Base-by-base conservation (phyloP, 2,888 invertebrate genomes). In the Euzetes globulus region DNA sequence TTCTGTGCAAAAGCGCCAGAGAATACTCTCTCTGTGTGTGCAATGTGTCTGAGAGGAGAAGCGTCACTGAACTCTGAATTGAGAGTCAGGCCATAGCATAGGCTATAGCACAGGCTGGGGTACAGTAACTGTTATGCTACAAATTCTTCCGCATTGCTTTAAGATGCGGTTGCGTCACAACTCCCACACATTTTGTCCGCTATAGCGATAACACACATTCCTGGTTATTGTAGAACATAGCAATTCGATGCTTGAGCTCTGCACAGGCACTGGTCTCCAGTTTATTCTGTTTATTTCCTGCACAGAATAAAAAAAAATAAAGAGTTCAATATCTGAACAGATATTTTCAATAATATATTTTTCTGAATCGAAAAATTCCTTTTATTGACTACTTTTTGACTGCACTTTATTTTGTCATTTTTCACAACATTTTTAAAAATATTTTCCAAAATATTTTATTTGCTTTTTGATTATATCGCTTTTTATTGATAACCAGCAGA, bases 11-110 rank as follows among this genome's bases (percentile, higher is more conserved):
- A 55, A 25, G 25, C 22, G 11, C 19, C 9, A 9, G 5, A 55
- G 55, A 5, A 2, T 17, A 19, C 9, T 55, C 19, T 55, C 13
- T 2, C 13, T 55, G 15, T 58, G 58, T 25, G 25, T 58, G 15
- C 4, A 22, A 25, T 55, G 55, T 27, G 58, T 25, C 58, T 58
- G 65, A 17, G 11, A 29, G 27, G 58, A 25, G 58, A 58, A 65
- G 41, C 65, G 65, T 65, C 65, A 65, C 65, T 65, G 65, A 65
- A 65, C 65, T 65, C 65, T 65, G 65, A 65, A 65, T 65, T 41
- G 65, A 65, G 41, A 65, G 19, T 41, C 41, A 19, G 41, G 22
- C 11, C n/a, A 37, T 33, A 37, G 29, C 33, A 37, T 2, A 9
- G 65, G n/a, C 11, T 13, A 41, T 4, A 41, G 41, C 41, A 41